These are phyloP conservation scores for Drosophila paulistorum DNA, from an alignment of 1,140 invertebrate species.

Conservation along the genomic window DNA sequence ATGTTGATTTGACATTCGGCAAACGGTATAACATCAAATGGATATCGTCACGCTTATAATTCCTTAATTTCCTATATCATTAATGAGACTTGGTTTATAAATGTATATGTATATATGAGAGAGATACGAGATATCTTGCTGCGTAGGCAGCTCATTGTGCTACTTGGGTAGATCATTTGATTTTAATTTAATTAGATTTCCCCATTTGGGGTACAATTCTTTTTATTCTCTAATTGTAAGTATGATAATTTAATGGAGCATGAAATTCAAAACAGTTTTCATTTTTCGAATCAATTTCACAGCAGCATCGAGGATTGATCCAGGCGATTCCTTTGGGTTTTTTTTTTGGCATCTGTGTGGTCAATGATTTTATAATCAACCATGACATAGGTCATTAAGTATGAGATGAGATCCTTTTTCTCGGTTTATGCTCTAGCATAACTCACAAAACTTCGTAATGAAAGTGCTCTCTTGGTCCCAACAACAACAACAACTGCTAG, in stretches of 20 bases:
- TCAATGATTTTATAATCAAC: constrained; percentile 53
- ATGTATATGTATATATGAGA: no score
- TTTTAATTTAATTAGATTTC: constrained; percentile 77
- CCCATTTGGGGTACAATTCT: background rate
- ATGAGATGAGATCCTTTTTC: constrained; percentile 1
- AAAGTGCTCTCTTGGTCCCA: constrained; percentile 53
- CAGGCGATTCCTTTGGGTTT: constrained; percentile 41
- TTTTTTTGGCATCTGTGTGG: constrained; percentile 48
- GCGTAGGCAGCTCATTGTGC: constrained; percentile 56
- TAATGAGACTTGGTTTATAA: background rate
- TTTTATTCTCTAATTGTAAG: background rate
- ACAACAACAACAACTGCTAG: constrained; percentile 15
- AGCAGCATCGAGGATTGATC: constrained; percentile 50
- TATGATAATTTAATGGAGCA: constrained; percentile 74
- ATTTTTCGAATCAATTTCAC: constrained; percentile 40
- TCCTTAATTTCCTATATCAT: background rate
- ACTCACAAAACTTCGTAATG: constrained; percentile 72
- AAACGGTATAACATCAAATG: constrained; percentile 58
- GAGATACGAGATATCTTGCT: constrained; percentile 21
- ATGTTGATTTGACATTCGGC: constrained; percentile 75
- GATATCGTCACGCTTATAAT: constrained; percentile 65
- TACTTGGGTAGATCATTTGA: constrained; percentile 60
- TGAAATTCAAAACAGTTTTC: constrained; percentile 58
- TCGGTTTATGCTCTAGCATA: constrained; percentile 56
- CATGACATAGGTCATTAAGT: constrained; percentile 63